A percentile compares a stretch with the other conserved stretches of the same genome.
These are phyloP conservation scores for Cyphomyrmex costatus DNA, from an alignment of 1,140 invertebrate genomes.

Conservation along the genomic window DNA sequence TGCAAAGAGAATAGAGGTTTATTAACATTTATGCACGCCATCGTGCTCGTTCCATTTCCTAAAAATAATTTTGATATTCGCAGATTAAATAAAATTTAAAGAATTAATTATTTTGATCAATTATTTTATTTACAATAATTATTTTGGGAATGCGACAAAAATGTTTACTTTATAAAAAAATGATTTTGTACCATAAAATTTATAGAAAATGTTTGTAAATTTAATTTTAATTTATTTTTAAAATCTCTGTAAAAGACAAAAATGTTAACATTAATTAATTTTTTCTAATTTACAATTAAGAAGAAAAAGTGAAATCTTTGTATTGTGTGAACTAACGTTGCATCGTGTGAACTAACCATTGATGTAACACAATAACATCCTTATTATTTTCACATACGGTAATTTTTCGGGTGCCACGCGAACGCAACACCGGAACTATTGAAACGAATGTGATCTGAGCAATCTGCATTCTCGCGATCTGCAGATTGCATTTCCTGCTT, in stretches of 20 bases:
- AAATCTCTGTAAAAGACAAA: neutral
- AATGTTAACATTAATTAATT: neutral
- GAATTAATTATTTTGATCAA: constrained; percentile 1
- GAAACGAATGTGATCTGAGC: neutral
- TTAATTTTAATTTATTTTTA: neutral
- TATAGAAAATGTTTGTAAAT: neutral
- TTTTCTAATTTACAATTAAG: neutral
- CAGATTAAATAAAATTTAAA: neutral
- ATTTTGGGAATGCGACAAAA: neutral
- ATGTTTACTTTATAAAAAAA: neutral
- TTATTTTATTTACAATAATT: too few relatives aligned
- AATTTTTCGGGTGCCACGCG: neutral
- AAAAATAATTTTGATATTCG: neutral
- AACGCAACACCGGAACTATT: constrained; percentile 9
- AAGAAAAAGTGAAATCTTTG: neutral
- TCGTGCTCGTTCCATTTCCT: neutral
- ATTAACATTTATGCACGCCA: neutral
- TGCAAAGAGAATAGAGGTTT: neutral
- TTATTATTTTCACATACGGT: constrained; percentile 35
- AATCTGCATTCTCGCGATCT: constrained; percentile 13
- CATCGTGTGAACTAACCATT: neutral
- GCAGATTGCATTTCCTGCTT: constrained; percentile 49
- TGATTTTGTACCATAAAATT: neutral
- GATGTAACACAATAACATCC: constrained; percentile 10
- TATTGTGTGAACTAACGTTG: neutral